A percentile compares a stretch with the other conserved stretches of the same genome.
Evolutionary conservation across 2,113 vertebrate species (phyloP).

Genomic region (Lota lota): DNA sequence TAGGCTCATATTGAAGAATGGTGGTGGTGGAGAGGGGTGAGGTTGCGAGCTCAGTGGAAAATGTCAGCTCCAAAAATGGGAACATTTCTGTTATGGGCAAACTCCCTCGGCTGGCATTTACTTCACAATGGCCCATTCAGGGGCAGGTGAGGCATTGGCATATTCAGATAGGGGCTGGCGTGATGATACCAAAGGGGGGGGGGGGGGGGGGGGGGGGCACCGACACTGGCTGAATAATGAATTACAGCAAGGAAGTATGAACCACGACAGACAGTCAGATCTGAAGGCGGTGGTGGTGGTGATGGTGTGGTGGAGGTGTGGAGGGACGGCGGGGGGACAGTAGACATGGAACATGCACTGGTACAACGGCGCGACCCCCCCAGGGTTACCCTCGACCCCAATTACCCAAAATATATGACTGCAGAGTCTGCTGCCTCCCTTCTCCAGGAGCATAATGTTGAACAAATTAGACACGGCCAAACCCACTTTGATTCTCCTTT

Average conservation of each 20-base stretch:
- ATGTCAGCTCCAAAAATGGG: slow-evolving; percentile 73
- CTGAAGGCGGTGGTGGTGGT: slow-evolving; percentile 42
- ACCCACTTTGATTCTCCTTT: slow-evolving; percentile 18
- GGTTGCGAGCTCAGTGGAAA: slow-evolving; percentile 50
- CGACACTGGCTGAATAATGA: slow-evolving; percentile 61
- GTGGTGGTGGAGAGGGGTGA: neutral
- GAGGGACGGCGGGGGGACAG: slow-evolving; percentile 10
- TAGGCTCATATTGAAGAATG: neutral
- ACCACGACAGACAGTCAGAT: slow-evolving; percentile 50
- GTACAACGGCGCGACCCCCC: slow-evolving; percentile 27
- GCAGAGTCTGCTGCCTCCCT: slow-evolving; percentile 48
- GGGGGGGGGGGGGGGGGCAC: slow-evolving; percentile 24
- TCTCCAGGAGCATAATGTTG: slow-evolving; percentile 11
- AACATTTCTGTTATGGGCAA: slow-evolving; percentile 67
- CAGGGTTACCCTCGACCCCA: slow-evolving; percentile 40
- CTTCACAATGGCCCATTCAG: slow-evolving; percentile 73
- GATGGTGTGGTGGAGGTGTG: slow-evolving; percentile 2
- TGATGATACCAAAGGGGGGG: slow-evolving; percentile 8
- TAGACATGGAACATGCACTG: slow-evolving; percentile 61
- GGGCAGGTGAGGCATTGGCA: slow-evolving; percentile 67
- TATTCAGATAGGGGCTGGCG: slow-evolving; percentile 59
- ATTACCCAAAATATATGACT: slow-evolving; percentile 36
- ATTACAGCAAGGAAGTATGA: slow-evolving; percentile 50
- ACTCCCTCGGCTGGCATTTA: slow-evolving; percentile 71
- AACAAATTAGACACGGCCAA: slow-evolving; percentile 29